These are phyloP conservation scores for Neopipo cinnamomea DNA, from an alignment of 2,113 vertebrate genomes.

Conservation along the genomic window DNA sequence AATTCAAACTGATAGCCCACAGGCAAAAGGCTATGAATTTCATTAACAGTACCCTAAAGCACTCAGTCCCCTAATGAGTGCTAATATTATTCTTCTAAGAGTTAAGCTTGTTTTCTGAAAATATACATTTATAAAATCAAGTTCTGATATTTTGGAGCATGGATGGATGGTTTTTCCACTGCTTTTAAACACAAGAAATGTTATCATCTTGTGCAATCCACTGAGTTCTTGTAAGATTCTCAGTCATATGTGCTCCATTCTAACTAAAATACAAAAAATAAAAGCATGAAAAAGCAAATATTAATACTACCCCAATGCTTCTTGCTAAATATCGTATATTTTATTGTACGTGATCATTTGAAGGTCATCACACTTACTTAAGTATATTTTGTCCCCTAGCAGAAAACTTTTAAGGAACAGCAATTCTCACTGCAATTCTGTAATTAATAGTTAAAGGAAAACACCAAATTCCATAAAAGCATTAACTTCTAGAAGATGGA, in stretches of 20 bases:
- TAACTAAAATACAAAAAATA: background rate
- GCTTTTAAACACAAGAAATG: background rate
- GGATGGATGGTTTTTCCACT: background rate
- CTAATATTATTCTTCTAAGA: conserved; percentile 59
- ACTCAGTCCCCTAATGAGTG: conserved; percentile 34
- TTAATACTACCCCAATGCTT: background rate
- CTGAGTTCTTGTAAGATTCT: background rate
- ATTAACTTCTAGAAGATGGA: background rate
- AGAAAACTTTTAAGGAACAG: background rate
- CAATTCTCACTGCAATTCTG: background rate
- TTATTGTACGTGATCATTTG: background rate
- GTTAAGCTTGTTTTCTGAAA: conserved; percentile 62
- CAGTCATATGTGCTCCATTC: background rate
- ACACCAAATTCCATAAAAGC: background rate
- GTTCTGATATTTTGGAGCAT: conserved; percentile 2
- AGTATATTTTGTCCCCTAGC: background rate
- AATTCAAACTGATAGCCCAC: conserved; percentile 49
- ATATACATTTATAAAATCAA: conserved; percentile 43
- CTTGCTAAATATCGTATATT: background rate
- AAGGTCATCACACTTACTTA: background rate
- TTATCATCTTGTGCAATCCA: background rate
- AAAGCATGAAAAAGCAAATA: background rate
- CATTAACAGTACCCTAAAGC: conserved; percentile 48
- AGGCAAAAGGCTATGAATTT: conserved; percentile 54
- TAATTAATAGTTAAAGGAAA: background rate